phyloP scores from a whole-genome alignment of 2,113 vertebrate genomes.

The Muntiacus reevesi region DNA sequence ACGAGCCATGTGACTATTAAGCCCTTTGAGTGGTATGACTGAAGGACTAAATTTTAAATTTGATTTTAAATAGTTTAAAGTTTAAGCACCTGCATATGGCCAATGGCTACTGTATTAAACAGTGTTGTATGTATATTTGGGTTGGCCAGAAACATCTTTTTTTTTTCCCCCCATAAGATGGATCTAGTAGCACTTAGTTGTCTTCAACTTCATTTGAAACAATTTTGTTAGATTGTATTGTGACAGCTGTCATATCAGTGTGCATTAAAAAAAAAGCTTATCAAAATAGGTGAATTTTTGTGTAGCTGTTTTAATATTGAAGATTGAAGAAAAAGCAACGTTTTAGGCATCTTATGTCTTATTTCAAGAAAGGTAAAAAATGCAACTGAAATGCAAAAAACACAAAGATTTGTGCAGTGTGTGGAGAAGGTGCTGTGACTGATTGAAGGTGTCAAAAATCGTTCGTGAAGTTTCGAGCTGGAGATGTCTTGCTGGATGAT shows the following conservation, averaged over 20 bases:
- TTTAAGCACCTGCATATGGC: background rate
- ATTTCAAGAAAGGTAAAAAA: background rate
- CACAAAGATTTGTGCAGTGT: background rate
- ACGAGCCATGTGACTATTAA: background rate
- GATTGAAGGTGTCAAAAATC: background rate
- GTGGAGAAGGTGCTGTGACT: background rate
- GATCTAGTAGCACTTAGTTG: background rate
- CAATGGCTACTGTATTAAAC: background rate
- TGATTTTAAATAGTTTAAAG: conserved; percentile 26
- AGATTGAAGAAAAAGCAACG: background rate
- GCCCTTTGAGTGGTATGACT: background rate
- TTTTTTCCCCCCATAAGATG: background rate
- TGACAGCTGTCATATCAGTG: background rate
- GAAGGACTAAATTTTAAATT: conserved; percentile 35
- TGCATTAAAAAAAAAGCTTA: background rate
- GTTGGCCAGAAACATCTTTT: background rate
- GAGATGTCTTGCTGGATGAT: background rate
- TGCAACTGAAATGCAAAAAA: background rate
- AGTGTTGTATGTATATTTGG: background rate
- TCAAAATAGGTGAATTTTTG: background rate
- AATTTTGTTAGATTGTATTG: background rate
- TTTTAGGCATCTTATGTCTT: background rate
- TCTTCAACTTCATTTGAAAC: background rate
- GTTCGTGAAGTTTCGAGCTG: background rate
- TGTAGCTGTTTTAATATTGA: background rate